Percentiles rank a stretch among this genome's conserved stretches.
These are phyloP conservation scores for Scopus umbretta DNA, from an alignment of 2,113 vertebrate genomes.

Conservation along the genomic window DNA sequence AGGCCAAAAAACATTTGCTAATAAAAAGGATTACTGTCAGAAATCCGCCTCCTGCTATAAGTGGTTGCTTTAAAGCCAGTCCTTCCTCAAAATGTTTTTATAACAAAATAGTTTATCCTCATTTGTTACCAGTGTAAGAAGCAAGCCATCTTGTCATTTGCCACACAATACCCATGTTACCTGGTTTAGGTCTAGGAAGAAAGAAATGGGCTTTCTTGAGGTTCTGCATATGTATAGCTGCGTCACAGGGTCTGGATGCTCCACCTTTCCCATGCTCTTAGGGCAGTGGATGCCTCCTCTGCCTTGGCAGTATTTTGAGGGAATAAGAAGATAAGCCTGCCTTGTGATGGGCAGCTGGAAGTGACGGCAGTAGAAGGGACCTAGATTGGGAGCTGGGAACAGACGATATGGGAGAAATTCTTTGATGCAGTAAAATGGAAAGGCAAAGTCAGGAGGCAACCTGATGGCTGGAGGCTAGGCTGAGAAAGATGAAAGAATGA, in stretches of 20 bases:
- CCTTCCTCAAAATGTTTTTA: background rate
- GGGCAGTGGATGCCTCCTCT: background rate
- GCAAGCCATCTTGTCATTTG: background rate
- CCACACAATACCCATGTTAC: background rate
- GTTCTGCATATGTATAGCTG: background rate
- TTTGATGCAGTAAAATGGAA: background rate
- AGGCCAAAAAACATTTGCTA: background rate
- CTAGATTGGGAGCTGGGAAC: background rate
- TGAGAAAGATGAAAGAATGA: background rate
- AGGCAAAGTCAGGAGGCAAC: background rate
- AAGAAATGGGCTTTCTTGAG: background rate
- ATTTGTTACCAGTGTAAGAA: background rate
- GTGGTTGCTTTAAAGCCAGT: background rate
- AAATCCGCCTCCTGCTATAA: background rate
- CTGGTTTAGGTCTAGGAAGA: background rate
- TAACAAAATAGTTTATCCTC: background rate
- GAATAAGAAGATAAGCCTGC: background rate
- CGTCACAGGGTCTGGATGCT: background rate
- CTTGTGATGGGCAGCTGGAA: background rate
- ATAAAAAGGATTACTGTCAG: constrained; percentile 4
- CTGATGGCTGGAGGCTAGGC: background rate
- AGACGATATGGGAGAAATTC: background rate
- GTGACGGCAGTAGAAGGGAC: background rate
- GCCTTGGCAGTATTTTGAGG: background rate
- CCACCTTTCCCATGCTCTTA: background rate